A percentile compares a stretch with the other conserved stretches of the same genome.
These are phyloP conservation scores for Apus apus DNA, from an alignment of 2,113 vertebrate species.

Conservation along the genomic window DNA sequence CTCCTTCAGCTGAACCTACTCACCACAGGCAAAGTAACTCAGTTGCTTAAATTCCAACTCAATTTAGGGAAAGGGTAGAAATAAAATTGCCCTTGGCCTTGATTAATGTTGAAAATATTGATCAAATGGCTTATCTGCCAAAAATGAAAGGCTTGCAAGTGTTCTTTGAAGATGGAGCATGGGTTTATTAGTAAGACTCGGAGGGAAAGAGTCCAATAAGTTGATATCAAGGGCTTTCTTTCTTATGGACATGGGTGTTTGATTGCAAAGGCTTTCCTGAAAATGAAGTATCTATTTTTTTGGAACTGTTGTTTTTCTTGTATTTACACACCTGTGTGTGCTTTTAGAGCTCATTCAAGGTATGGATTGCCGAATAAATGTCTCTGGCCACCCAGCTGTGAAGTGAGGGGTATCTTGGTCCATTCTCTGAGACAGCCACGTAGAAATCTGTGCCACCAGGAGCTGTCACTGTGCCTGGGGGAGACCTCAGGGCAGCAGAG, in stretches of 20 bases:
- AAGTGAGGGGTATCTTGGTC: accelerated
- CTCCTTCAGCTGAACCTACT: background rate
- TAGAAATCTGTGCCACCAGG: background rate
- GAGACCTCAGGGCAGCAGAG: background rate
- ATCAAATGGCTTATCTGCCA: slow-evolving; percentile 37
- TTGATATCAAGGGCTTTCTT: background rate
- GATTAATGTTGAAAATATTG: slow-evolving; percentile 54
- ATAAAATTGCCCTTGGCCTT: slow-evolving; percentile 41
- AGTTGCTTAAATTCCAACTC: background rate
- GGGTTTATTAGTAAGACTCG: background rate
- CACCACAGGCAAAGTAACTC: background rate
- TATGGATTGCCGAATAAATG: background rate
- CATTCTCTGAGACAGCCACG: background rate
- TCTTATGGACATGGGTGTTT: background rate
- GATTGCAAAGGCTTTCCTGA: background rate
- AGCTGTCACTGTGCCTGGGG: background rate
- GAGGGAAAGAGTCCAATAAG: background rate
- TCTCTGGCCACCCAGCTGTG: background rate
- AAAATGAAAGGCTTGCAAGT: slow-evolving; percentile 10
- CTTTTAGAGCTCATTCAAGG: background rate
- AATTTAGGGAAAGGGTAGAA: background rate
- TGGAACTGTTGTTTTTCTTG: background rate
- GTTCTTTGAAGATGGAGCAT: slow-evolving; percentile 22
- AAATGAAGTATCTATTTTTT: background rate
- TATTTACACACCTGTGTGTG: background rate